phyloP scores from a whole-genome alignment of 2,888 invertebrate genomes.

The Stegophylla sp. region DNA sequence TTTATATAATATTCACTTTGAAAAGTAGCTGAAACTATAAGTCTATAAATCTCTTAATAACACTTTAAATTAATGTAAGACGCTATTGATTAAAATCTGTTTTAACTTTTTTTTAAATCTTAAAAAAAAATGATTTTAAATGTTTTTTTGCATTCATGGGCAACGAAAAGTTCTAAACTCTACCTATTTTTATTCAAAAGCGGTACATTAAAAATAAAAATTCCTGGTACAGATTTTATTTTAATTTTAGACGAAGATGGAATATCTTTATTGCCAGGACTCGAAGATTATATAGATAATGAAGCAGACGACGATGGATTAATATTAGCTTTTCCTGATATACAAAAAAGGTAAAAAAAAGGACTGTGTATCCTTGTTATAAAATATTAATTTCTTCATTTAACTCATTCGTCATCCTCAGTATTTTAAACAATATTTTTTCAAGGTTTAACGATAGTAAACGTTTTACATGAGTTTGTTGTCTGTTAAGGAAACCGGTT shows the following conservation, averaged over 20 bases:
- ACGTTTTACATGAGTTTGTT: background rate
- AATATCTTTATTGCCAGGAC: background rate
- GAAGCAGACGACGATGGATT: background rate
- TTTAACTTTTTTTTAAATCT: too few species aligned
- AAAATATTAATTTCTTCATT: background rate
- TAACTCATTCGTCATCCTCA: background rate
- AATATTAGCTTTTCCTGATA: background rate
- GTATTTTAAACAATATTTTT: background rate
- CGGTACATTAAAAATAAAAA: too few species aligned
- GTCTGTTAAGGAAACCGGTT: background rate
- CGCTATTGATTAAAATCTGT: too few species aligned
- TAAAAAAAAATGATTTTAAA: too few species aligned
- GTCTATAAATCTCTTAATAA: too few species aligned
- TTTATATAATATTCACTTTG: too few species aligned
- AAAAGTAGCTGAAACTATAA: too few species aligned
- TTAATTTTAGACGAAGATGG: conserved; percentile 9
- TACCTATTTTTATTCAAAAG: too few species aligned
- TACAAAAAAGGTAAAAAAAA: conserved; percentile 31
- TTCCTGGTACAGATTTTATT: background rate
- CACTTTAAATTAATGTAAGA: too few species aligned
- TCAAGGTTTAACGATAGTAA: background rate
- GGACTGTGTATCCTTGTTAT: background rate
- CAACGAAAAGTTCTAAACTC: too few species aligned
- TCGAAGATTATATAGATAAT: conserved; percentile 13
- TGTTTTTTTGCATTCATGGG: too few species aligned